These are phyloP conservation scores for Andrena chrysosceles DNA, from an alignment of 2,888 invertebrate species.

Conservation along the genomic window DNA sequence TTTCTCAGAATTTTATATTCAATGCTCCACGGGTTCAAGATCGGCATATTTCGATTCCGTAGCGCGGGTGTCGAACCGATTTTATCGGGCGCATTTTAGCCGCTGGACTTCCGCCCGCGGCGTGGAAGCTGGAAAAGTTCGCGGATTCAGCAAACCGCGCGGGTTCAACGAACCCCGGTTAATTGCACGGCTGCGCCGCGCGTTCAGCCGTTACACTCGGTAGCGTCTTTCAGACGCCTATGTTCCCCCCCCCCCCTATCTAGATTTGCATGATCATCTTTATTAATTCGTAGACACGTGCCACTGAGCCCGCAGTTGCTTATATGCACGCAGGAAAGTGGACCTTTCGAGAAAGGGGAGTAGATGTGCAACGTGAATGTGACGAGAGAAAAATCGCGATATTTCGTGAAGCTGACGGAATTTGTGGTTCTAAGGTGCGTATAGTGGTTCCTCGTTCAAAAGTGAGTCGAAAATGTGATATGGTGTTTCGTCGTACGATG, in stretches of 20 bases:
- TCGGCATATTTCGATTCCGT: neutral
- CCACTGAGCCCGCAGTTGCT: slow-evolving; percentile 32
- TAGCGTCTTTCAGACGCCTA: slow-evolving; percentile 52
- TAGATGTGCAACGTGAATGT: too few relatives aligned
- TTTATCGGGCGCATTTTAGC: slow-evolving; percentile 31
- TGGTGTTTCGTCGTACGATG: too few relatives aligned
- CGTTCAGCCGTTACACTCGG: slow-evolving; percentile 53
- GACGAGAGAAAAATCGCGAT: too few relatives aligned
- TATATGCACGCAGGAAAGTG: neutral
- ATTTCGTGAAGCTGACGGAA: too few relatives aligned
- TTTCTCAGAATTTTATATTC: neutral
- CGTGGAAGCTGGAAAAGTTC: slow-evolving; percentile 41
- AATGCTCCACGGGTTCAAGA: neutral
- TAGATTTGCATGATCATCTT: slow-evolving; percentile 61
- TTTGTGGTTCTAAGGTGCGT: too few relatives aligned
- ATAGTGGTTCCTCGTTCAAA: too few relatives aligned
- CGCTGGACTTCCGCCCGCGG: slow-evolving; percentile 10
- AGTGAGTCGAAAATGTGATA: too few relatives aligned
- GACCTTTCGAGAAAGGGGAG: too few relatives aligned
- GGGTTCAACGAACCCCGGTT: slow-evolving; percentile 55
- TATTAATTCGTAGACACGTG: slow-evolving; percentile 60
- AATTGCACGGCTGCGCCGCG: slow-evolving; percentile 55
- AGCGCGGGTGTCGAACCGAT: neutral
- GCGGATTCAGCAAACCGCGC: slow-evolving; percentile 52
- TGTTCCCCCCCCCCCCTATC: slow-evolving; percentile 28